These are phyloP conservation scores for Lomographa bimaculata DNA, from an alignment of 2,888 invertebrate genomes.

Conservation along the genomic window DNA sequence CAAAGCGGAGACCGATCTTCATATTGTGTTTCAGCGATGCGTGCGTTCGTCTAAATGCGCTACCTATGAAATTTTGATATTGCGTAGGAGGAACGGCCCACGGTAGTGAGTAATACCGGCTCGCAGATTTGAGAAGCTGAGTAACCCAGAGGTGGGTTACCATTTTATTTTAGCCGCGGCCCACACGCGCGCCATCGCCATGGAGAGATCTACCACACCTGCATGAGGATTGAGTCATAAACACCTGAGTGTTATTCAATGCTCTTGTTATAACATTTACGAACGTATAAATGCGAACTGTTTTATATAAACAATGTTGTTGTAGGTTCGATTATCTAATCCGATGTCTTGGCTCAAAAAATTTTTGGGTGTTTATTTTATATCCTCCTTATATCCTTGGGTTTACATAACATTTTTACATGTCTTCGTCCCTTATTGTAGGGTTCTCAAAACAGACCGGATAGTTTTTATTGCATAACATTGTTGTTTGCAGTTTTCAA, in stretches of 20 bases:
- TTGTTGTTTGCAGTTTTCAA: no score
- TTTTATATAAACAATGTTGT: slow-evolving; percentile 11
- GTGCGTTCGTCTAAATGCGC: slow-evolving; percentile 58
- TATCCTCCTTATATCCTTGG: no score
- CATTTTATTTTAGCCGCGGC: slow-evolving; percentile 75
- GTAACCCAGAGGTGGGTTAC: slow-evolving; percentile 61
- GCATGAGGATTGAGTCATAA: slow-evolving; percentile 62
- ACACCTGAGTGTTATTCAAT: slow-evolving; percentile 77
- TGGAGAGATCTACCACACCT: slow-evolving; percentile 70
- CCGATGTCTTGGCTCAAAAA: no score
- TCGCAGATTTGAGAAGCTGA: slow-evolving; percentile 56
- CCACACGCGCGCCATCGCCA: slow-evolving; percentile 65
- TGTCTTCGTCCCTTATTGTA: no score
- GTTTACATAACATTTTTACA: no score
- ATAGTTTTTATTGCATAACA: no score
- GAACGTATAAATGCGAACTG: slow-evolving; percentile 24
- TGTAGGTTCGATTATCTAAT: slow-evolving; percentile 4
- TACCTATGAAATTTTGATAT: slow-evolving; percentile 75
- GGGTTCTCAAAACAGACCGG: no score
- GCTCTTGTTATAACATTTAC: slow-evolving; percentile 37
- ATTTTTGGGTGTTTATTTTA: no score
- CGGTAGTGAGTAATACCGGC: slow-evolving; percentile 69
- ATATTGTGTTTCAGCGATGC: slow-evolving; percentile 25
- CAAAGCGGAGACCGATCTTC: slow-evolving; percentile 12
- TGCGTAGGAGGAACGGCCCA: slow-evolving; percentile 70